Evolutionary conservation across 2,113 vertebrate genomes (phyloP).

Genomic region (Burhinus oedicnemus): DNA sequence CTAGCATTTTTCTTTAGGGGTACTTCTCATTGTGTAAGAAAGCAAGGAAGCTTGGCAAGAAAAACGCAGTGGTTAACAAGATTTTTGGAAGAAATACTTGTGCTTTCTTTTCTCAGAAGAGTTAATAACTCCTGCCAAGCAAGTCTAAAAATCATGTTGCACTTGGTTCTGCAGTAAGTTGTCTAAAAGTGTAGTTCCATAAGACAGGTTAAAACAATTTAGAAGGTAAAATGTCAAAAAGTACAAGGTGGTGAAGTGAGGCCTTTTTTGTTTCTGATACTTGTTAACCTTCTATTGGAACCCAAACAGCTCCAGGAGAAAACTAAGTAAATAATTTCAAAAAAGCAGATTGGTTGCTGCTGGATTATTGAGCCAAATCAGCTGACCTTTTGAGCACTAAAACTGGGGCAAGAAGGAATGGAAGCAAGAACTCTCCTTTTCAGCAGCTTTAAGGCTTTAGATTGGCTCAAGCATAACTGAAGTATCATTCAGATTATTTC

Average conservation of each 20-base stretch:
- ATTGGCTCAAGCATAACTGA: neutral
- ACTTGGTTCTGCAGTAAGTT: neutral
- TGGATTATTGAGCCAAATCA: neutral
- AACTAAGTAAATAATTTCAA: neutral
- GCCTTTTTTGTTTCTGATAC: neutral
- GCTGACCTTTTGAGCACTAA: neutral
- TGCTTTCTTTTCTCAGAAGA: neutral
- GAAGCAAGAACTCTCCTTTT: neutral
- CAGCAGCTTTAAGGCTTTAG: neutral
- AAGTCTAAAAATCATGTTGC: neutral
- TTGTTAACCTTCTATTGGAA: neutral
- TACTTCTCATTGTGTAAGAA: neutral
- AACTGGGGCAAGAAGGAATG: neutral
- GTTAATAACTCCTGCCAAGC: neutral
- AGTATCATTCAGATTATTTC: neutral
- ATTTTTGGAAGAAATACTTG: constrained; percentile 1
- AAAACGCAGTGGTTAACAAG: neutral
- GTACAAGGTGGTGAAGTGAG: neutral
- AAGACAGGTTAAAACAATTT: neutral
- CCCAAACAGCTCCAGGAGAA: neutral
- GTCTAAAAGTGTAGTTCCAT: neutral
- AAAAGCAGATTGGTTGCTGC: neutral
- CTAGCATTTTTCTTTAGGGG: neutral
- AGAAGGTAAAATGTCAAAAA: neutral
- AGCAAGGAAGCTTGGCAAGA: neutral